Evolutionary conservation across 2,888 invertebrate species (phyloP), one percentile per base, ranked within the genome.

Genomic region (Diadegma fenestrale): DNA sequence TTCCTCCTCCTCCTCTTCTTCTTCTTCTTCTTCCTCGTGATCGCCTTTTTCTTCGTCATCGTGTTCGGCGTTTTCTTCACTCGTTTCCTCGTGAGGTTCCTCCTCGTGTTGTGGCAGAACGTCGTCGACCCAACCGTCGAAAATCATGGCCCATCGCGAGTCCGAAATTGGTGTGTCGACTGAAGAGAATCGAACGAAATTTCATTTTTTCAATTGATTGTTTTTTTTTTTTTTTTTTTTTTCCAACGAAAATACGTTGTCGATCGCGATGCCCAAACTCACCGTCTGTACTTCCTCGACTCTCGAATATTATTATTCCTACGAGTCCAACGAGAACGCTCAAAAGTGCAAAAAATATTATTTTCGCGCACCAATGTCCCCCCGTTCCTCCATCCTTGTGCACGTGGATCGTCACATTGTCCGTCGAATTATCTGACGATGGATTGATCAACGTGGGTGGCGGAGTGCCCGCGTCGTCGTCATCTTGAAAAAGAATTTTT

Each of bases 301-400:
- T 97, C 94, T 97, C 97, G 83, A 97, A 94, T 89, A 97, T 97
- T 85, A 97, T 97, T 75, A 98, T 94, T 82, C 97, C 97, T 92
- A 97, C 96, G 82, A 97, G 95, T 68, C 96, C 96, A 84, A 96
- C 94, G 45, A 98, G 95, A 79, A 96, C 95, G 71, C 96, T 96
- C 88, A 98, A 95, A 37, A 98, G 94, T 1, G 96, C 94, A 92
- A 98, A 97, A 94, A 98, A 98, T 90, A 98, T 95, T 80, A 98
- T 95, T 94, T 97, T 97, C 48, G 97, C 97, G 94, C 97, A 97
- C 95, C 97, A 96, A 92, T 97, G 97, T 45, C 97, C 98, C 63
- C 97, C 97, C 19, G 97, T 97, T 64, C 96, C 96, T 89, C 95
- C 96, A 61, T 97, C 97, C 89, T 96, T 96, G 72, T 97, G 96